Percentiles rank a stretch among this genome's conserved stretches.
Conservation (phyloP, 2,113 vertebrate species). For the Ellobius talpinus region DNA sequence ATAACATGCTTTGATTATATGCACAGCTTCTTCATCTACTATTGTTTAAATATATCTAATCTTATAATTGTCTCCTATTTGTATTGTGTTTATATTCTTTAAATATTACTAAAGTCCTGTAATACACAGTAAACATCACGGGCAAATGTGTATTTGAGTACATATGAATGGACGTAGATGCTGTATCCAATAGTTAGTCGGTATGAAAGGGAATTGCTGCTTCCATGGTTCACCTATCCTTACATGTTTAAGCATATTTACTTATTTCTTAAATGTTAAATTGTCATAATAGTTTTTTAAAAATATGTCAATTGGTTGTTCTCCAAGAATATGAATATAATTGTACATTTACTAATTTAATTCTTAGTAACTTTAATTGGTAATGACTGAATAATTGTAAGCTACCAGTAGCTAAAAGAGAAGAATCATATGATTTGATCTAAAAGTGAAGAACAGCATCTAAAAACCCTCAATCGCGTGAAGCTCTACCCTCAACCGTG, state of each 20-base stretch:
- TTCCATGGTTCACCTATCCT: too few species aligned
- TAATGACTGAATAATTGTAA: not conserved
- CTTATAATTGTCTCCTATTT: not conserved
- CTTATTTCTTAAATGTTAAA: not conserved
- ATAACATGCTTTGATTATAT: not conserved
- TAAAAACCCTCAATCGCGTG: not conserved
- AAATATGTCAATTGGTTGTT: not conserved
- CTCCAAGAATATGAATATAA: not conserved
- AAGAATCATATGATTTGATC: not conserved
- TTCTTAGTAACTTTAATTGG: not conserved
- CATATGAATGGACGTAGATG: not conserved
- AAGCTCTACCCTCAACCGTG: not conserved
- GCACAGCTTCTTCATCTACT: not conserved
- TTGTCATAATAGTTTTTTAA: too few species aligned
- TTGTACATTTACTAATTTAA: not conserved
- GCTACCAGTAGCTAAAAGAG: not conserved
- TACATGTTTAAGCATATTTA: not conserved
- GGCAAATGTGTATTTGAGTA: not conserved
- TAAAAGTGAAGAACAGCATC: not conserved
- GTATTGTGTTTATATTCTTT: not conserved
- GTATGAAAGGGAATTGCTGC: not conserved
- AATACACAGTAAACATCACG: not conserved
- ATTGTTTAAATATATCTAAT: not conserved
- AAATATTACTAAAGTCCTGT: not conserved
- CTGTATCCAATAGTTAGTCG: not conserved